phyloP scores from a whole-genome alignment of 2,888 invertebrate genomes.

The Phaonia tiefii region DNA sequence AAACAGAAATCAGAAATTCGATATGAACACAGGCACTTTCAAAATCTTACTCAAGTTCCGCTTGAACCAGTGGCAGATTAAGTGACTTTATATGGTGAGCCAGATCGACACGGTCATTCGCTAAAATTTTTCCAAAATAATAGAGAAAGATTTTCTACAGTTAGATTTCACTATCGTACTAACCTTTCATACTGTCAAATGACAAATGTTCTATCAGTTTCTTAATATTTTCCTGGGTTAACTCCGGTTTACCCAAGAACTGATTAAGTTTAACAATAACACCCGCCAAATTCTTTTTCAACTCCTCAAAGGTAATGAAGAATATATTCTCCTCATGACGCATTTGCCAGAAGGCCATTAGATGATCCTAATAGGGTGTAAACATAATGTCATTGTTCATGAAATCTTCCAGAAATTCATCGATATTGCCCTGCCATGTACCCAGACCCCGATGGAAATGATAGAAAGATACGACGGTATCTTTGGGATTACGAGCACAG shows the following conservation, averaged over 20 bases:
- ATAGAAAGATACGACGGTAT: constrained; percentile 90
- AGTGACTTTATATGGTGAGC: neutral
- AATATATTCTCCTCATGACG: constrained; percentile 70
- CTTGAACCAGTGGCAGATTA: constrained; percentile 16
- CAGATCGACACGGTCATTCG: constrained; percentile 28
- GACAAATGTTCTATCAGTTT: constrained; percentile 51
- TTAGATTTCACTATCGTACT: constrained; percentile 32
- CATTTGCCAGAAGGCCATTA: constrained; percentile 73
- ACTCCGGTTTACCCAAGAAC: constrained; percentile 61
- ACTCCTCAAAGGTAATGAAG: constrained; percentile 73
- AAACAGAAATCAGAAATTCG: neutral
- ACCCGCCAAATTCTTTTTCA: constrained; percentile 66
- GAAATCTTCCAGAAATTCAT: constrained; percentile 75
- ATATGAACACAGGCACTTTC: neutral
- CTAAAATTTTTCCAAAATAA: constrained; percentile 7
- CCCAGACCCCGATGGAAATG: constrained; percentile 84
- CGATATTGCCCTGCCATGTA: constrained; percentile 81
- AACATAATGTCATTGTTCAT: constrained; percentile 62
- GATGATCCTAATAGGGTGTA: constrained; percentile 71
- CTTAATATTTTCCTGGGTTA: constrained; percentile 34
- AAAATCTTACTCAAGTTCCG: constrained; percentile 52
- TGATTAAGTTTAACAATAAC: constrained; percentile 57
- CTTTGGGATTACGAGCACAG: constrained; percentile 91
- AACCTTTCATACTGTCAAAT: constrained; percentile 59
- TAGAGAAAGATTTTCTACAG: neutral